Evolutionary conservation across 2,888 invertebrate genomes (phyloP), one percentile per base, ranked within the genome.

Genomic region (Metopia argyrocephala): DNA sequence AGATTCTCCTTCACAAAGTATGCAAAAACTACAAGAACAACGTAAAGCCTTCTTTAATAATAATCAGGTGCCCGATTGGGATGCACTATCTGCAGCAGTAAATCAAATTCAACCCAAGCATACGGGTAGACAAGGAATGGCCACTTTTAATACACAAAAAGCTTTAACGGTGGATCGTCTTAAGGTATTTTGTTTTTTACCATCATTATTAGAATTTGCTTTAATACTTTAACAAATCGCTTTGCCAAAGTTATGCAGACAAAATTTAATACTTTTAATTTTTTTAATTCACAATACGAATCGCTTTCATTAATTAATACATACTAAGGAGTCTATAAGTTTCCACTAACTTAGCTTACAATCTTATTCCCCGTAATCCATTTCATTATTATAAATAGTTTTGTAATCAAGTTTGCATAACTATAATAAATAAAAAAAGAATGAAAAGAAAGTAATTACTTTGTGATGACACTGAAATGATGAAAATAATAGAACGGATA

Each of bases 161-260:
- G 91, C 92, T 7, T 86, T 95, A 28, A 96, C 96, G 2, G 89
- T 94, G 71, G 95, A 96, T 52, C 92, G 94, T 4, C 91, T 96
- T 2, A 93, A 94, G 83, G 90, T 90, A 52, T 31, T 50, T 25
- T 12, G 0, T 20, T 5, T 27, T 62, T 50, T 12, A 15, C n/a
- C 64, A 3, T 46, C 25, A 28, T 59, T 70, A 38, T 20, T 5
- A 3, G 12, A 2, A 31, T 31, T 12, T 38, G 12, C 6, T 31
- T 18, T 2, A 7, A 7, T 46, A 0, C 1, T 18, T 21, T 15
- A 21, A 25, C 15, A 25, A 23, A 12, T 25, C 46, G n/a, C 38
- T 12, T 62, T 21, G n/a, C n/a, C n/a, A n/a, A n/a, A n/a, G n/a
- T n/a, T n/a, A n/a, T n/a, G n/a, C n/a, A n/a, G n/a, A n/a, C n/a